A percentile compares a stretch with the other conserved stretches of the same genome.
Evolutionary conservation across 2,888 invertebrate species (phyloP).

Genomic region (Hirtodrosophila cameraria): DNA sequence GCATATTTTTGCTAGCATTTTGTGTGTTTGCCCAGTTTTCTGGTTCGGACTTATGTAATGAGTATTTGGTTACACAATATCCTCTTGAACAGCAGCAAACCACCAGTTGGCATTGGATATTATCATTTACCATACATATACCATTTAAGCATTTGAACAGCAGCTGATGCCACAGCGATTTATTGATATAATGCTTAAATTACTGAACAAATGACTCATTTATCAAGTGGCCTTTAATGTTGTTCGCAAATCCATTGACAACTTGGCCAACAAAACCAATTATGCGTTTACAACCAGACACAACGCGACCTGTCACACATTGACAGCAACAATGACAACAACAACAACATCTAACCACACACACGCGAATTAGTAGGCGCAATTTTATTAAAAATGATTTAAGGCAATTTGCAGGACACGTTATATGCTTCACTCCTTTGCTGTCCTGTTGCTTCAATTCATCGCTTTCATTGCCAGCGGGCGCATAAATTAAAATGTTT

Average conservation of each 20-base stretch:
- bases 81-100: conserved; percentile 33
- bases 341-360: conserved; percentile 10
- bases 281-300: conserved; percentile 42
- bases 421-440: conserved; percentile 9
- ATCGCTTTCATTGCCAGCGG: conserved; percentile 33
- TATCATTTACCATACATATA: conserved; percentile 5
- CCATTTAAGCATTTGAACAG: conserved; percentile 11
- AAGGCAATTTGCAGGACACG: conserved; percentile 62
- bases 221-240: conserved; percentile 63
- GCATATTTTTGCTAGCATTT: conserved; percentile 58
- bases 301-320: conserved; percentile 51
- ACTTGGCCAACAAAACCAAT: conserved; percentile 60
- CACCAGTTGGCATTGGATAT: no score
- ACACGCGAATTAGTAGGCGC: conserved; percentile 51
- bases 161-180: conserved; percentile 40
- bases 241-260: conserved; percentile 56
- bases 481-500: conserved; percentile 71
- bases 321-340: conserved; percentile 34
- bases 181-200: conserved; percentile 76
- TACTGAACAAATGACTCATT: conserved; percentile 78
- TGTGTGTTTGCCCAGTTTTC: conserved; percentile 71
- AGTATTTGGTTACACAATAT: conserved; percentile 78
- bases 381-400: conserved; percentile 78
- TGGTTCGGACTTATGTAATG: conserved; percentile 72
- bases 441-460: background rate